Base-by-base conservation (phyloP, 23 tunicate species). In the Botrylloides violaceus region DNA sequence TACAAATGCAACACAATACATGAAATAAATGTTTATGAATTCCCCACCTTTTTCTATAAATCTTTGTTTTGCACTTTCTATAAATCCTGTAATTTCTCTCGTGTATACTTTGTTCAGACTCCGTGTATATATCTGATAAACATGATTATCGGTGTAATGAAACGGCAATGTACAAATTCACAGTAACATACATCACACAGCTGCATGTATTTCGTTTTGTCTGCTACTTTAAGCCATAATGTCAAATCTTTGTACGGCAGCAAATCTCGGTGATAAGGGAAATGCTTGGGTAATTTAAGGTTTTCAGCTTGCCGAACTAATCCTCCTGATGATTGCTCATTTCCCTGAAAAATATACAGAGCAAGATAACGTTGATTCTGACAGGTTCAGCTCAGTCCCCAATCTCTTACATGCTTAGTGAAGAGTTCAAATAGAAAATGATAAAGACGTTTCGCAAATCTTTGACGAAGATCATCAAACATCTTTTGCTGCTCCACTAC, bases 401-500 rank as follows among this genome's bases (percentile, higher is more conserved):
- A n/a, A n/a, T n/a, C n/a, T n/a, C 53, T 43, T 43, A 88, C 96
- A 79, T 82, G 84, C 34, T 78, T 82, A 4, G 71, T 32, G 32
- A 88, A 88, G 34, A 82, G 71, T 2, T 38, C 56, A 19, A 29
- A 27, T 2, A 92, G 60, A 76, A 79, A 79, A 4, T 85, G 78
- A 26, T 61, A 77, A n/a, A 92, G 72, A 21, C 98, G 78, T 25
- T 81, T 72, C 9, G 95, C 87, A 77, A 93, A 93, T 60, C 19
- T 65, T 39, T 77, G 76, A 36, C 98, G 66, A 49, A 86, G 66
- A 21, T 59, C 77, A 29, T 80, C 80, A 71, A 92, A 92, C 49
- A 85, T 57, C 36, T 92, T 92, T 58, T 92, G 93, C 59, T 92
- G 98, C 31, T 92, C 98, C 18, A 80, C 71, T 0, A 92, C 98